Evolutionary conservation across 2,888 invertebrate genomes (phyloP).

Genomic region (Hirudinaria manillensis): DNA sequence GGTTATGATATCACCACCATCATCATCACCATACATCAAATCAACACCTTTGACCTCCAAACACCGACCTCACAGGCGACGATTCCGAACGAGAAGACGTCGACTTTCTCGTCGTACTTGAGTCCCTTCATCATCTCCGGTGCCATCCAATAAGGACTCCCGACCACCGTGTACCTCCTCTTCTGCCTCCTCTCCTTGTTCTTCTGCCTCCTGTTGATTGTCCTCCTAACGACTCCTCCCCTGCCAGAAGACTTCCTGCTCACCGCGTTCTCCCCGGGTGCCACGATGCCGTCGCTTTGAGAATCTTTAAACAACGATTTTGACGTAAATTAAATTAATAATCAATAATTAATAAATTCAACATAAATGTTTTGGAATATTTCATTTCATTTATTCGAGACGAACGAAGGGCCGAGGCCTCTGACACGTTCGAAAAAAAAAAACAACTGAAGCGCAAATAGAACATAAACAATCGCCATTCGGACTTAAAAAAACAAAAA

Average conservation of each 20-base stretch:
- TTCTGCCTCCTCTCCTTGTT: constrained; percentile 58
- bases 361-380: too few species aligned
- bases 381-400: too few species aligned
- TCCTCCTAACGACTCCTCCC: constrained; percentile 22
- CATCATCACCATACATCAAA: background rate
- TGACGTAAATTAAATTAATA: background rate
- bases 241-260: constrained; percentile 27
- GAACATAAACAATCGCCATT: too few species aligned
- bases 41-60: background rate
- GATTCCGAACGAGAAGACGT: constrained; percentile 90
- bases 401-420: too few species aligned
- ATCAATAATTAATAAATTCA: too few species aligned
- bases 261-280: background rate
- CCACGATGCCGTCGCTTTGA: background rate
- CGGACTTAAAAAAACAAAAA: too few species aligned
- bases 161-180: constrained; percentile 88
- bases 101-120: constrained; percentile 90
- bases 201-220: constrained; percentile 4
- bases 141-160: constrained; percentile 97
- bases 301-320: background rate
- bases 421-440: too few species aligned
- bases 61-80: constrained; percentile 77
- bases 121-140: constrained; percentile 97
- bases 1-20: background rate
- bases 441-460: too few species aligned